Evolutionary conservation across 1,140 invertebrate species (phyloP).

Genomic region (Cephus cinctus): DNA sequence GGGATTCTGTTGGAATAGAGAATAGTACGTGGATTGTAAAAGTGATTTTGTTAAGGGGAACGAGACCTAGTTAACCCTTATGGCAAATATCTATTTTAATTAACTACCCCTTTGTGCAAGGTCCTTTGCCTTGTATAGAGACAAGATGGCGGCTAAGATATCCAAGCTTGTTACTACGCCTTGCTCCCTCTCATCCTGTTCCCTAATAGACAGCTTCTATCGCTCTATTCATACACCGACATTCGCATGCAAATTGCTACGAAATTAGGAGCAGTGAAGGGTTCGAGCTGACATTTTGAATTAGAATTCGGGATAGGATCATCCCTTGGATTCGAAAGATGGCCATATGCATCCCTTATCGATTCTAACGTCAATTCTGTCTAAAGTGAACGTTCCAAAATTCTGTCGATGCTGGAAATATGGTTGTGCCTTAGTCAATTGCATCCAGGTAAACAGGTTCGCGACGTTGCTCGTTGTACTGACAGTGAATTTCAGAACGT

Average conservation of each 20-base stretch:
- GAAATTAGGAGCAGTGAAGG: constrained; percentile 4
- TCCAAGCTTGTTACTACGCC: too few relatives aligned
- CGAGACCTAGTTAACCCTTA: not conserved
- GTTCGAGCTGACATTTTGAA: not conserved
- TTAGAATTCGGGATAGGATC: not conserved
- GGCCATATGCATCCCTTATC: too few relatives aligned
- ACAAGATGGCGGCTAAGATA: not conserved
- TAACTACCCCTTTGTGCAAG: not conserved
- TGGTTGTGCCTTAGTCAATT: too few relatives aligned
- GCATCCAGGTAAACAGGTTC: too few relatives aligned
- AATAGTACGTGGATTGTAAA: too few relatives aligned
- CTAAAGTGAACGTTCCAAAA: not conserved
- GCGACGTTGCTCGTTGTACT: too few relatives aligned
- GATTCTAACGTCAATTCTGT: not conserved
- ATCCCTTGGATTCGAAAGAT: constrained; percentile 1
- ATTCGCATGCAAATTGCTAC: constrained; percentile 20
- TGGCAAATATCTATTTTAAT: not conserved
- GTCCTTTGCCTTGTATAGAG: not conserved
- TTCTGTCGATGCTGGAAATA: not conserved
- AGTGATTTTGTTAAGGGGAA: not conserved
- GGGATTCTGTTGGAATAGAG: too few relatives aligned
- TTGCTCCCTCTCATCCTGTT: not conserved
- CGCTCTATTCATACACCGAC: constrained; percentile 15
- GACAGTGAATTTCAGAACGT: too few relatives aligned
- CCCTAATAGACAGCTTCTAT: constrained; percentile 17